Base-by-base conservation (phyloP, 2,888 invertebrate species). In the Thecophora atra region DNA sequence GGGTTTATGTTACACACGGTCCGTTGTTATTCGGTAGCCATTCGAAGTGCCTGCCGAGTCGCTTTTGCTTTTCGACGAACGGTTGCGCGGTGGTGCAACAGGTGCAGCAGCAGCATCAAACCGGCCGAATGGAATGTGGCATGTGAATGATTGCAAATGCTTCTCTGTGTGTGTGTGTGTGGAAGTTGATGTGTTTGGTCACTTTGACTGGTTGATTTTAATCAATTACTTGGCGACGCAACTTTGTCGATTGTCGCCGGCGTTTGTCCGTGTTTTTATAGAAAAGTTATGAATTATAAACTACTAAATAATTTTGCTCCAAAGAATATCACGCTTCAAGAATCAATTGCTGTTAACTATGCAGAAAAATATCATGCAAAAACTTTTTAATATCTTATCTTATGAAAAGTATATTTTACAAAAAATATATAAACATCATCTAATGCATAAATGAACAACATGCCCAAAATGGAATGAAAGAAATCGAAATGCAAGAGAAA, bases 1-100 rank as follows among this genome's bases (percentile, higher is more conserved):
- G 54, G 72, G 72, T 72, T 72, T 67, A 28, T 72, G 62, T 67
- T 62, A 67, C 67, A 60, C 26, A n/a, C 65, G 67, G 30, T 70
- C 51, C 62, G 52, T 62, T 63, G 17, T 68, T 68, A 58, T 58
- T 47, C 17, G 17, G 58, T 24, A 24, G 8, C 24, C 15, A 24
- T 15, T 58, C 15, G 26, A 58, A 58, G 28, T 58, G 28, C 26
- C 24, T 62, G 62, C 13, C 15, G 26, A 44, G 54, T 52, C 19
- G 26, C 21, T 44, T 37, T 58, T 24, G 15, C 6, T 28, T 58
- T 58, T 58, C 24, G 17, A 28, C 7, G 24, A 58, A 24, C 58
- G 58, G 58, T 28, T 21, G 54, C n/a, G 44, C 67, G 19, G 44
- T 54, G 19, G 44, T 24, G 21, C 42, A 56, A 68, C 68, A 68